Base-by-base conservation (phyloP, 2,113 vertebrate species). In the Sceloporus tristichus region DNA sequence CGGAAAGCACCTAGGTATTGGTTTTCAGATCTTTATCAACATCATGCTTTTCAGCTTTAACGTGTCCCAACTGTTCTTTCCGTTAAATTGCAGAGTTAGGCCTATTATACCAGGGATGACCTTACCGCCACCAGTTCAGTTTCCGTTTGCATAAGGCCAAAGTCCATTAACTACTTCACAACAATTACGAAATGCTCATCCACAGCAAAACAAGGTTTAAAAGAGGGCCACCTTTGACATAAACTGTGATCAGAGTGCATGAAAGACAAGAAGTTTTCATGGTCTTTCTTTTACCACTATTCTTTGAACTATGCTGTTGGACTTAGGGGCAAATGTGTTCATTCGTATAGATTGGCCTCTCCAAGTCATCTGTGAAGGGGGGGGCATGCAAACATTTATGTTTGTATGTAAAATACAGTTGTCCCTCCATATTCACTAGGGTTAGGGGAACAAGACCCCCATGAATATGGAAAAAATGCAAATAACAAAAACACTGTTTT, bases 111-210 rank as follows among this genome's bases (percentile, higher is more conserved):
- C 0, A 75, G 27, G 79, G 73, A 42, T 82, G 65, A 78, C 78
- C 66, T 27, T 2, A 1, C 91, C 62, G 76, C 82, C 56, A 85
- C 18, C 48, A 59, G 6, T 11, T 87, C 81, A 85, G 70, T 34
- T 91, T 89, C 81, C 89, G 78, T 89, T 82, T 86, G 48, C 74
- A 42, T 40, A 92, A 0, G 90, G 87, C 48, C 92, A 92, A 94
- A 94, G 93, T 94, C 89, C 93, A 62, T n/a, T 54, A 84, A 54
- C 59, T 14, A 82, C 86, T 78, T 29, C 56, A 42, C 1, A 1
- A 90, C 90, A 81, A 71, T 74, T 79, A 87, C 48, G 6, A 81
- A 87, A 90, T 87, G 2, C 8, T 42, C 38, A 76, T 34, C 79
- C 88, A 86, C 21, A 84, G 62, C 79, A 87, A 21, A 3, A 40